Base-by-base conservation (phyloP, 2,888 invertebrate species). In the Drosophila antonietae region DNA sequence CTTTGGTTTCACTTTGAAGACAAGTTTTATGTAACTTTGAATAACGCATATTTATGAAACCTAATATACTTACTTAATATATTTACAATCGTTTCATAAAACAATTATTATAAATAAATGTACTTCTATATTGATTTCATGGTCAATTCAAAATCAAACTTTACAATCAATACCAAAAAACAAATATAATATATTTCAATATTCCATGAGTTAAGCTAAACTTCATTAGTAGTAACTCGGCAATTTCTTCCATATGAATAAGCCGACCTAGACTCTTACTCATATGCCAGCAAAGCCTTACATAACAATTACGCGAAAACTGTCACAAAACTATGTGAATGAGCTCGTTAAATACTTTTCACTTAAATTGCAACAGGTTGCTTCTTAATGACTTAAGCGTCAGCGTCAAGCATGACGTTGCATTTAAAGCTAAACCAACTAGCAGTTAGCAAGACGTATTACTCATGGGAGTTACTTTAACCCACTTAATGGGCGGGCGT, bases 401-500 rank as follows among this genome's bases (percentile, higher is more conserved):
- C 39, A 61, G 14, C 31, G 49, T 18, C 12, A 6, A 10, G n/a
- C 61, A 64, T 68, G 52, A 74, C 69, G 18, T 10, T 18, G 55
- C 55, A 28, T 39, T 7, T 61, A n/a, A 41, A 18, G 37, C 28
- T 18, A 9, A 7, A 3, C n/a, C n/a, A 8, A 15, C 10, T 44
- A 31, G 35, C 10, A 28, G 14, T 28, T 47, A 35, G 23, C 23
- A 28, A 10, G 28, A 12, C n/a, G 18, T 49, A 31, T 84, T 80
- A 87, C 66, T 87, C 80, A 82, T 61, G 52, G 43, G 56, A 23
- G n/a, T 15, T 18, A 57, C 57, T 79, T 67, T 86, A 70, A 51
- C 69, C 72, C 65, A 75, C 15, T 74, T 68, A 72, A 80, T 79
- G 62, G 58, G 8, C n/a, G 37, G 28, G 33, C 31, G 56, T 35